Percentiles rank a stretch among this genome's conserved stretches.
phyloP scores from a whole-genome alignment of 2,888 invertebrate genomes.

The Cryptosula pallasiana region DNA sequence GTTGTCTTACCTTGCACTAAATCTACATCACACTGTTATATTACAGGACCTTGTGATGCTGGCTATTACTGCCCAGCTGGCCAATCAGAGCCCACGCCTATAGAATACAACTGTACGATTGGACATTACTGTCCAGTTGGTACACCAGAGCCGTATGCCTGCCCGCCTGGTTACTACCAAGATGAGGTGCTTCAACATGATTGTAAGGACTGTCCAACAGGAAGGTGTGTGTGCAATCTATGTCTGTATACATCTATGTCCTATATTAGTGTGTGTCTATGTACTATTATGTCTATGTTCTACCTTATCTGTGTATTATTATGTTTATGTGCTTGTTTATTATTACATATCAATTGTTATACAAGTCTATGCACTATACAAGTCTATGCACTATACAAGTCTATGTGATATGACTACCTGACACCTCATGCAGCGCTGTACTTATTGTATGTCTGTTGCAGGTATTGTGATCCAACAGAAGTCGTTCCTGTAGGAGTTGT shows the following conservation, averaged over 20 bases:
- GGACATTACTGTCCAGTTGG: conserved; percentile 40
- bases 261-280: too few relatives aligned
- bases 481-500: conserved; percentile 37
- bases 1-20: too few relatives aligned
- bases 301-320: too few relatives aligned
- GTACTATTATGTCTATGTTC: too few relatives aligned
- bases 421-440: too few relatives aligned
- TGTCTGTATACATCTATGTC: too few relatives aligned
- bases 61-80: conserved; percentile 82
- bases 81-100: conserved; percentile 68
- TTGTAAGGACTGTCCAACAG: conserved; percentile 43
- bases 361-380: too few relatives aligned
- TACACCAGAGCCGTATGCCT: conserved; percentile 38
- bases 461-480: conserved; percentile 43
- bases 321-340: too few relatives aligned
- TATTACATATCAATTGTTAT: too few relatives aligned
- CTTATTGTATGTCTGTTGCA: conserved; percentile 27
- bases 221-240: conserved; percentile 40
- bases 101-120: conserved; percentile 30
- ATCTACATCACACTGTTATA: too few relatives aligned
- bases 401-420: too few relatives aligned
- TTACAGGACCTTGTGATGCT: conserved; percentile 41
- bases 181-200: conserved; percentile 37
- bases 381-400: too few relatives aligned
- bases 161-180: conserved; percentile 42